Evolutionary conservation across 2,113 vertebrate genomes (phyloP).

Genomic region (Ophiodon elongatus): DNA sequence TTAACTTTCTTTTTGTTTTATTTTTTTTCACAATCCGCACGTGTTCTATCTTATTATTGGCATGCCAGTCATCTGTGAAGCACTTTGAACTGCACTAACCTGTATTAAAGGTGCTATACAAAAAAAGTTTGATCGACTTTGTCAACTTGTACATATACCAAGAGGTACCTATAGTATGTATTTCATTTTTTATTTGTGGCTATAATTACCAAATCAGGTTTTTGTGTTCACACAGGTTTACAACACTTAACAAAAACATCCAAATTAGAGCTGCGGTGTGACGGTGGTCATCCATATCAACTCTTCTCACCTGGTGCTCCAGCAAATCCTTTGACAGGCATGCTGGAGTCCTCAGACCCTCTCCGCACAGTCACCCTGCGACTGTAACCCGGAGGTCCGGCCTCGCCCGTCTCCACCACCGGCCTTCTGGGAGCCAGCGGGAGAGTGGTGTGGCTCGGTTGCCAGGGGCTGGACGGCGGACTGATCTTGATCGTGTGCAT

Average conservation of each 20-base stretch:
- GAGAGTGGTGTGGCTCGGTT: slow-evolving; percentile 32
- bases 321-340: slow-evolving; percentile 87
- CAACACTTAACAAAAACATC: neutral
- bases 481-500: slow-evolving; percentile 43
- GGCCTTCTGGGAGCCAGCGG: slow-evolving; percentile 49
- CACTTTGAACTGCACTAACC: neutral
- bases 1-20: too few relatives aligned
- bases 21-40: too few relatives aligned
- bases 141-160: neutral
- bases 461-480: slow-evolving; percentile 44
- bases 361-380: slow-evolving; percentile 84
- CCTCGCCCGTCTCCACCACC: slow-evolving; percentile 90
- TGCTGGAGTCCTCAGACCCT: slow-evolving; percentile 80
- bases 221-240: neutral
- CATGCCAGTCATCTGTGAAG: neutral
- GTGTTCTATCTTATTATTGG: too few relatives aligned
- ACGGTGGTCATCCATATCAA: neutral
- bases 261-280: neutral
- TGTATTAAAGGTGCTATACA: neutral
- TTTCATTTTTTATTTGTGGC: neutral
- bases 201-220: neutral
- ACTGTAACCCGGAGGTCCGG: slow-evolving; percentile 90
- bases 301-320: slow-evolving; percentile 90
- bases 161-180: neutral
- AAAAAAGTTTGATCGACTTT: neutral